Conservation (phyloP, 2,797 vertebrate genomes). For the Tachyglossus aculeatus region DNA sequence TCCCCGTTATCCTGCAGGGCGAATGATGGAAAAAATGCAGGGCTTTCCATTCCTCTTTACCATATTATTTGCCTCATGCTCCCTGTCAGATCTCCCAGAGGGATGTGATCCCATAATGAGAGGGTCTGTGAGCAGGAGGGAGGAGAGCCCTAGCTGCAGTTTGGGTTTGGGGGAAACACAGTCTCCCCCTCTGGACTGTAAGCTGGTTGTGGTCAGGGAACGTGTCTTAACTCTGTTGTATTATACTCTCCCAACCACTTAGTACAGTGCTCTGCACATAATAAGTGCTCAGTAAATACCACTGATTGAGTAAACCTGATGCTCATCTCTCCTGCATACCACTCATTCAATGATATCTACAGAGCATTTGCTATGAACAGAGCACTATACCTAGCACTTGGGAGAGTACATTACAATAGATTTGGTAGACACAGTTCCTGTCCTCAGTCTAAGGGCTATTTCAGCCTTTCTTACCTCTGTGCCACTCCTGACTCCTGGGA, state of each 20-base stretch:
- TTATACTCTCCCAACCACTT: no score
- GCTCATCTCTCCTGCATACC: no score
- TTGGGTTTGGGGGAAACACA: background rate
- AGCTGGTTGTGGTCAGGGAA: no score
- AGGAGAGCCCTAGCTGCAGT: slow-evolving; percentile 50
- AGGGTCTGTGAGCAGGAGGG: slow-evolving; percentile 22
- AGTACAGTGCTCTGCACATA: no score
- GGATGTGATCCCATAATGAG: slow-evolving; percentile 49
- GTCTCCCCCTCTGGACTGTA: background rate
- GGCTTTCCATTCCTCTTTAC: slow-evolving; percentile 38
- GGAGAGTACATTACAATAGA: no score
- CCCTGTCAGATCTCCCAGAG: slow-evolving; percentile 42
- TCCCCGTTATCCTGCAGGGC: slow-evolving; percentile 37
- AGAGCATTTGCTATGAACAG: no score
- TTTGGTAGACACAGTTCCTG: no score
- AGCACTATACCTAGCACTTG: no score
- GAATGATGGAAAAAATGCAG: slow-evolving; percentile 49
- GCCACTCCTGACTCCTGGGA: background rate
- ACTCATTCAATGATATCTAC: no score
- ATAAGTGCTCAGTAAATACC: no score
- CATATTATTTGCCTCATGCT: slow-evolving; percentile 46
- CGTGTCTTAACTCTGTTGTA: no score
- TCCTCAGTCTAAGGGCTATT: background rate
- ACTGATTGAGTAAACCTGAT: no score
- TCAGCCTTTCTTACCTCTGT: background rate